Percentiles rank a stretch among this genome's conserved stretches.
phyloP scores from a whole-genome alignment of 2,113 vertebrate species.

The Arizona elegans region DNA sequence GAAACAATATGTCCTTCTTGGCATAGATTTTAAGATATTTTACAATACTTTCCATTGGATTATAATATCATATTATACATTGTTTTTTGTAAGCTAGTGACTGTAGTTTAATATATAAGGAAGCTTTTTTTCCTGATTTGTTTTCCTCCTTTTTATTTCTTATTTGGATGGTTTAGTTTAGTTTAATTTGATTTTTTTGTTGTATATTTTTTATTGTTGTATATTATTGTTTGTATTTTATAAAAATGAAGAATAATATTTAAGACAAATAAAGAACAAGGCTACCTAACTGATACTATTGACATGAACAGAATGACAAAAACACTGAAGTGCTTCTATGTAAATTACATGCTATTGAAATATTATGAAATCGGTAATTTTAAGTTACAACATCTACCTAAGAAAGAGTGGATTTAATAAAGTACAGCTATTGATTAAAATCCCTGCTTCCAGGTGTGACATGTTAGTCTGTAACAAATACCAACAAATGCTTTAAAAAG shows the following conservation, averaged over 20 bases:
- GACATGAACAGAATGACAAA: neutral
- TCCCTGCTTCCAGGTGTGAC: neutral
- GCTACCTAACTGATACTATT: neutral
- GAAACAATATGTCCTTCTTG: neutral
- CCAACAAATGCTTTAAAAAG: neutral
- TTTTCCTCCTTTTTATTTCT: neutral
- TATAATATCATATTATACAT: neutral
- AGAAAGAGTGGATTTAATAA: rapidly evolving
- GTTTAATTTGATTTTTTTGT: neutral
- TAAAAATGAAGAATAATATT: neutral
- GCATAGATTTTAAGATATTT: neutral
- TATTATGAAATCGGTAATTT: neutral
- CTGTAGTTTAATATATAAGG: neutral
- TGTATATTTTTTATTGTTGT: neutral
- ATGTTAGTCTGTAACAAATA: neutral
- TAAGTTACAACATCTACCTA: neutral
- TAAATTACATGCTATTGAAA: neutral
- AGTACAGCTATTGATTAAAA: neutral
- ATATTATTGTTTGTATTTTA: neutral
- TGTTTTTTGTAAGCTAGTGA: neutral
- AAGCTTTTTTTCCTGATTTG: neutral
- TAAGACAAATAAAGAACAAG: neutral
- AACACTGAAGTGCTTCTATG: neutral
- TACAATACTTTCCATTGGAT: neutral
- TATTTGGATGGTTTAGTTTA: neutral